Base-by-base conservation (phyloP, 2,888 invertebrate species). In the Stenichneumon culpator region DNA sequence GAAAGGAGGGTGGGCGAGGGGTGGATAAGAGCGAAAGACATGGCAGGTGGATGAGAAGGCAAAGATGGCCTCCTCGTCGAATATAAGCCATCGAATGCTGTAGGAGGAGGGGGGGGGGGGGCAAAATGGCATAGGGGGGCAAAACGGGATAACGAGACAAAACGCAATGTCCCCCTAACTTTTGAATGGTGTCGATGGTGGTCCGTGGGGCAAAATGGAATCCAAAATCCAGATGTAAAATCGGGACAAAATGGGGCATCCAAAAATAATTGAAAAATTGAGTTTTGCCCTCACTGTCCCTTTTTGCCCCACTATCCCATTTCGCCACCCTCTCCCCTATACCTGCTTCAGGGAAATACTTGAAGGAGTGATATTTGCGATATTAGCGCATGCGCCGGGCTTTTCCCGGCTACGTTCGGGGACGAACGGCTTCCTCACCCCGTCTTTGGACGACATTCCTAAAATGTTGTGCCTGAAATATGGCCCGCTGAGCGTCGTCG, bases 1-100 rank as follows among this genome's bases (percentile, higher is more conserved):
- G 88, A 89, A 86, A 82, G 86, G 50, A 28, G 47, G 80, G 54
- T 47, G 73, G 16, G 44, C 25, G 57, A 57, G 57, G 57, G 57
- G 25, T 57, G 57, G 57, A 57, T 57, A 57, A 57, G 22, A 57
- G 57, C 57, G 57, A 22, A 57, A 65, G 69, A 50, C 65, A 63
- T 19, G 32, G 65, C 50, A 28, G 75, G 50, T 50, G 79, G 74
- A 57, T 22, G 69, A 80, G 68, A 70, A 69, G 50, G 36, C 68
- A 47, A 16, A n/a, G 52, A 79, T 68, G 57, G 32, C 39, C 32
- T 65, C 52, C 22, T 11, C 50, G 25, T n/a, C 50, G 32, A 72
- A 72, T 39, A 54, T 57, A 57, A 72, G 54, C 72, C 72, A 32
- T 72, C 19, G 57, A 72, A 72, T 72, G 70, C 36, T 9, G 1